These are phyloP conservation scores for Lomographa bimaculata DNA, from an alignment of 2,888 invertebrate genomes.

Conservation along the genomic window DNA sequence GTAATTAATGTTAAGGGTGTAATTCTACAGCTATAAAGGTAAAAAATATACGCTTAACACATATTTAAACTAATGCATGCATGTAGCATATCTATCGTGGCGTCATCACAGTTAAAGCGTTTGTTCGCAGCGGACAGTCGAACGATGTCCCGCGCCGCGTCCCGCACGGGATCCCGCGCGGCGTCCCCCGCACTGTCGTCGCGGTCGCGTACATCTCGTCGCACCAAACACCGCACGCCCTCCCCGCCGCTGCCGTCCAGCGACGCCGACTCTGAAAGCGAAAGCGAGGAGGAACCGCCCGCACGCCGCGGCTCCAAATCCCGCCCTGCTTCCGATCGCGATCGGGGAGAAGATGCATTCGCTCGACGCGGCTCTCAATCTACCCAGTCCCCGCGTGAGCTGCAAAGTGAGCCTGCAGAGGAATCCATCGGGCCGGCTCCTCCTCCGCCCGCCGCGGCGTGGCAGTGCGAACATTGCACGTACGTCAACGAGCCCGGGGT, in stretches of 20 bases:
- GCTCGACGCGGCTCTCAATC: too few relatives aligned
- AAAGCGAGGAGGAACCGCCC: slow-evolving; percentile 53
- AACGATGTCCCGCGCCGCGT: slow-evolving; percentile 73
- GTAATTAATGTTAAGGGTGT: too few relatives aligned
- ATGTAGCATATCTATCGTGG: background rate
- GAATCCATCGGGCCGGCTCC: slow-evolving; percentile 78
- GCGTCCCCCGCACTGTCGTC: slow-evolving; percentile 87
- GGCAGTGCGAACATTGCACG: slow-evolving; percentile 96
- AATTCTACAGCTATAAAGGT: too few relatives aligned
- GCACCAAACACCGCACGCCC: slow-evolving; percentile 64
- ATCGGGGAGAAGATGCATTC: too few relatives aligned
- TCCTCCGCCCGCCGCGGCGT: slow-evolving; percentile 83
- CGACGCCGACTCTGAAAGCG: slow-evolving; percentile 86
- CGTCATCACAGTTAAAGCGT: too few relatives aligned
- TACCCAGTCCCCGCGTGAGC: too few relatives aligned
- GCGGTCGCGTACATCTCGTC: slow-evolving; percentile 87
- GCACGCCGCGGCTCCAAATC: slow-evolving; percentile 10
- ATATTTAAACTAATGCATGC: too few relatives aligned
- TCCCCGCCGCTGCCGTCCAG: slow-evolving; percentile 73
- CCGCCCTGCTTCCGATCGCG: too few relatives aligned
- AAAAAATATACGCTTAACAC: too few relatives aligned
- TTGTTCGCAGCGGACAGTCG: slow-evolving; percentile 74
- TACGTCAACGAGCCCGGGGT: slow-evolving; percentile 92
- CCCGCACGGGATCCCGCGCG: slow-evolving; percentile 86
- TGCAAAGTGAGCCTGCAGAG: too few relatives aligned